Conservation (phyloP, 2,797 vertebrate species). For the Notamacropus eugenii region DNA sequence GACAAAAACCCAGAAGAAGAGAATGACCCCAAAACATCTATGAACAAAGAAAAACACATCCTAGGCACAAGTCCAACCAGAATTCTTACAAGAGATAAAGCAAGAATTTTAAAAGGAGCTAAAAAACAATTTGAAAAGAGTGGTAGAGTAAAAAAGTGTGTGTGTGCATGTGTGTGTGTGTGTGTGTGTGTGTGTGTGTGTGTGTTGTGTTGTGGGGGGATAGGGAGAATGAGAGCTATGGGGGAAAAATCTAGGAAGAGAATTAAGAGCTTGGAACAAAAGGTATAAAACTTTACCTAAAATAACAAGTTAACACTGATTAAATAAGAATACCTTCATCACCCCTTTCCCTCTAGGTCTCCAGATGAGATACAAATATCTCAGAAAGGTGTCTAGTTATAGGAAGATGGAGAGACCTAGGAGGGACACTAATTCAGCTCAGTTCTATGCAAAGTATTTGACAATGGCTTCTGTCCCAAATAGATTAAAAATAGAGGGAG, state of each 20-base stretch:
- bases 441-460: neutral
- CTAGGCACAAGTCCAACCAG: neutral
- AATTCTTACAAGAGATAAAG: neutral
- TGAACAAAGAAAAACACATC: neutral
- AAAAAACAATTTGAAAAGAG: neutral
- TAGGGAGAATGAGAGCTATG: neutral
- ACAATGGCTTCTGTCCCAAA: neutral
- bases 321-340: neutral
- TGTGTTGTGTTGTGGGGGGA: too few species aligned
- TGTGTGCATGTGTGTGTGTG: too few species aligned
- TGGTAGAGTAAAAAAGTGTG: neutral
- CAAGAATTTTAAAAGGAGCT: neutral
- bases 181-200: too few species aligned
- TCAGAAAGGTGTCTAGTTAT: neutral
- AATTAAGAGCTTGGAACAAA: neutral
- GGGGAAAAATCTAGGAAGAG: neutral
- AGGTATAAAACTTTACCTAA: neutral
- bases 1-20: neutral
- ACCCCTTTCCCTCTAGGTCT: neutral
- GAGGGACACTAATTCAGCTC: constrained; percentile 12
- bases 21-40: neutral
- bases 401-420: neutral
- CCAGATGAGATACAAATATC: neutral
- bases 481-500: neutral
- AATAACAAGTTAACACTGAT: neutral